Evolutionary conservation across 2,113 vertebrate species (phyloP).

Genomic region (Protobothrops mucrosquamatus): DNA sequence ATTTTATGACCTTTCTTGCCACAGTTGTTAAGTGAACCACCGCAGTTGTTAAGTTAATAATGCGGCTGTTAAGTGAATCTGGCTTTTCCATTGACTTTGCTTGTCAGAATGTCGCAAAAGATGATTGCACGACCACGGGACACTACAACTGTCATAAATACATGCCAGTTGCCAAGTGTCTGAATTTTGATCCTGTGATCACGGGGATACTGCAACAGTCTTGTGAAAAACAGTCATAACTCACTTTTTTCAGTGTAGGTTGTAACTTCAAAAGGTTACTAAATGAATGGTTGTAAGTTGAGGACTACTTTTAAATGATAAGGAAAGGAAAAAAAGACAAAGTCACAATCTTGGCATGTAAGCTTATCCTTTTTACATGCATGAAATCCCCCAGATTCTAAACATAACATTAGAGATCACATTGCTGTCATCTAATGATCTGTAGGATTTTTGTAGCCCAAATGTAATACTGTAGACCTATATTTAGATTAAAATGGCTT

Average conservation of each 20-base stretch:
- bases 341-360: background rate
- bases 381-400: background rate
- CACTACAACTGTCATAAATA: background rate
- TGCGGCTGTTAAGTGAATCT: background rate
- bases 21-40: background rate
- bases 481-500: background rate
- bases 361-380: background rate
- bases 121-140: background rate
- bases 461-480: background rate
- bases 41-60: background rate
- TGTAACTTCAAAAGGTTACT: background rate
- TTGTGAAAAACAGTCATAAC: background rate
- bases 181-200: background rate
- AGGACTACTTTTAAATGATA: background rate
- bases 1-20: background rate
- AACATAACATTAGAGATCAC: background rate
- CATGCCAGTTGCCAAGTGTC: background rate
- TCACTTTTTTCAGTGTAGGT: background rate
- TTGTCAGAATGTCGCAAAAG: background rate
- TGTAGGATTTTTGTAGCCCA: background rate
- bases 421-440: background rate
- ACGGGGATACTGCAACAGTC: background rate
- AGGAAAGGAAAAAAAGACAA: background rate
- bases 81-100: background rate
- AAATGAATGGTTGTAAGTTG: background rate